Base-by-base conservation (phyloP, 2,888 invertebrate species). In the Thera britannica region DNA sequence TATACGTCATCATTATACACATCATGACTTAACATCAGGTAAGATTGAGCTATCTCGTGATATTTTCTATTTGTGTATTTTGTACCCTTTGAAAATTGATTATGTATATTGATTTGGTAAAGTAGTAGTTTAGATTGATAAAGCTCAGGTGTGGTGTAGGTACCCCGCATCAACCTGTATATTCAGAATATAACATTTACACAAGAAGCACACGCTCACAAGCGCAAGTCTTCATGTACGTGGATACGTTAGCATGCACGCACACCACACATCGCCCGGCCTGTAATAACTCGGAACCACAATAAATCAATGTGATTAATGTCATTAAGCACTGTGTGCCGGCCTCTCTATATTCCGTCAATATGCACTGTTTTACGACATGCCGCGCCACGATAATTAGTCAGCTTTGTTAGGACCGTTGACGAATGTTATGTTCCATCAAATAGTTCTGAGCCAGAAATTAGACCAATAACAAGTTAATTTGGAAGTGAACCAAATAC, bases 251-350 rank as follows among this genome's bases (percentile, higher is more conserved):
- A 77, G 77, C 79, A 81, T 81, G 78, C 82, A 84, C 89, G 83
- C 91, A 89, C 88, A 46, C 44, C 44, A 46, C 44, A 73, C 78
- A 74, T 73, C 83, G 85, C 85, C 89, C 88, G 88, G 92, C 92
- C 93, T 93, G 93, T 93, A 93, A 93, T 93, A 93, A 93, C 93
- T 93, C 93, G 93, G 93, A 93, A 93, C 93, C 93, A 93, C 93
- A 93, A 93, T 93, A 93, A 93, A 93, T 93, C 93, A 93, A 93
- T 93, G 93, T 93, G 93, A 93, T 93, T 93, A 93, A 93, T 93
- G 93, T 92, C 93, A 93, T 93, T 93, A 93, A 93, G 93, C 92
- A 93, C 91, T 92, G 92, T 92, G 92, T 91, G 93, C 93, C 88
- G 92, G 92, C 91, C 93, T 93, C 93, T 93, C 93, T 93, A 93